A percentile compares a stretch with the other conserved stretches of the same genome.
phyloP scores from a whole-genome alignment of 1,140 invertebrate species.

The Archegozetes longisetosus region DNA sequence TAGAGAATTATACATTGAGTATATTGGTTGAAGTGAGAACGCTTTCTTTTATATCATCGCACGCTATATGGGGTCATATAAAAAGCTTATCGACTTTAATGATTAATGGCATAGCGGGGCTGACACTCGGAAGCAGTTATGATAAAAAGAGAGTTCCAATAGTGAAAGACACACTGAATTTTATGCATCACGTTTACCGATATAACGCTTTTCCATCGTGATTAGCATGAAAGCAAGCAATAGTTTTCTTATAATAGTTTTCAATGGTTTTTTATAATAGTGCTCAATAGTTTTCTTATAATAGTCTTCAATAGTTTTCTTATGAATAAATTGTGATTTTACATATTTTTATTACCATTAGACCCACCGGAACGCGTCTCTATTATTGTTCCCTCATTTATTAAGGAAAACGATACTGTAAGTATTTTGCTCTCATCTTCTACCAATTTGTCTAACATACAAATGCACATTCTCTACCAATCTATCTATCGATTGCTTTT shows the following conservation, averaged over 20 bases:
- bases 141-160: not conserved
- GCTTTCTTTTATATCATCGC: not conserved
- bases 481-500: too few relatives aligned
- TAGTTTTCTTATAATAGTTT: not conserved
- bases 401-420: slow-evolving; percentile 14
- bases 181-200: not conserved
- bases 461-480: too few relatives aligned
- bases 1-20: too few relatives aligned
- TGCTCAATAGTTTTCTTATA: not conserved
- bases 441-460: too few relatives aligned
- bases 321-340: not conserved
- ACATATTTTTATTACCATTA: not conserved
- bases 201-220: not conserved
- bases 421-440: too few relatives aligned
- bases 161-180: not conserved
- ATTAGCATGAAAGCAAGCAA: not conserved
- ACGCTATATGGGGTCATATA: not conserved
- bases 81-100: not conserved
- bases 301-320: not conserved
- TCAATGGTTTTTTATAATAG: not conserved
- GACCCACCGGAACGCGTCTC: slow-evolving; percentile 4
- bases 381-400: slow-evolving; percentile 10
- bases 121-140: not conserved
- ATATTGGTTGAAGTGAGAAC: not conserved
- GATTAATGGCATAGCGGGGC: not conserved